Evolutionary conservation across 37 sponge, comb jelly and placozoan genomes (phyloP).

Genomic region (Lycopodina hypogea): DNA sequence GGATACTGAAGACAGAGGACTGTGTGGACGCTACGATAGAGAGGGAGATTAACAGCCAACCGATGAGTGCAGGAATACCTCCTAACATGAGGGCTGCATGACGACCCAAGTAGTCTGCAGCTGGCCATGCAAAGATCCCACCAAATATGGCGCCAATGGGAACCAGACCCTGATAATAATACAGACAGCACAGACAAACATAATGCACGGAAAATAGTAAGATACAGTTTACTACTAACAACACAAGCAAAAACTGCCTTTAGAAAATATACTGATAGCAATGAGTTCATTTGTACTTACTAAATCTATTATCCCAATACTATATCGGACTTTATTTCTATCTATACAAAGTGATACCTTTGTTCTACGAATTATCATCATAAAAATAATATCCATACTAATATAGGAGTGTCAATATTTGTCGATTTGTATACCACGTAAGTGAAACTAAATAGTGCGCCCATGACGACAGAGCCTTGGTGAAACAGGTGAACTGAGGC

Average conservation of each 20-base stretch:
- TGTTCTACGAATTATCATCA: no score
- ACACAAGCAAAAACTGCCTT: background rate
- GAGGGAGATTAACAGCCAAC: constrained; percentile 52
- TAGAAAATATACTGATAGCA: no score
- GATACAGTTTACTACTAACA: background rate
- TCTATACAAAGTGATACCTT: no score
- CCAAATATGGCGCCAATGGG: constrained; percentile 67
- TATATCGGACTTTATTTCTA: no score
- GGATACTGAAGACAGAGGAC: constrained; percentile 20
- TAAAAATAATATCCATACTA: no score
- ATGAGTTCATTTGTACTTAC: no score
- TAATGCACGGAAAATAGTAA: background rate
- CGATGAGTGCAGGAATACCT: constrained; percentile 25
- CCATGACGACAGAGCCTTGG: no score
- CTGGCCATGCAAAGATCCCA: constrained; percentile 40
- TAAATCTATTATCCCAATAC: no score
- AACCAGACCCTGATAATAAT: constrained; percentile 14
- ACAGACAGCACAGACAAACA: background rate
- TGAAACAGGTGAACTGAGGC: no score
- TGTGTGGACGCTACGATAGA: background rate
- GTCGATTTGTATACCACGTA: no score
- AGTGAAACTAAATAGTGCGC: no score
- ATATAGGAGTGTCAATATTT: no score
- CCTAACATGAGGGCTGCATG: constrained; percentile 39
- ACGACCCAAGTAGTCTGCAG: constrained; percentile 55